Conservation (phyloP, 2,797 vertebrate genomes). For the Tympanoctomys barrerae region DNA sequence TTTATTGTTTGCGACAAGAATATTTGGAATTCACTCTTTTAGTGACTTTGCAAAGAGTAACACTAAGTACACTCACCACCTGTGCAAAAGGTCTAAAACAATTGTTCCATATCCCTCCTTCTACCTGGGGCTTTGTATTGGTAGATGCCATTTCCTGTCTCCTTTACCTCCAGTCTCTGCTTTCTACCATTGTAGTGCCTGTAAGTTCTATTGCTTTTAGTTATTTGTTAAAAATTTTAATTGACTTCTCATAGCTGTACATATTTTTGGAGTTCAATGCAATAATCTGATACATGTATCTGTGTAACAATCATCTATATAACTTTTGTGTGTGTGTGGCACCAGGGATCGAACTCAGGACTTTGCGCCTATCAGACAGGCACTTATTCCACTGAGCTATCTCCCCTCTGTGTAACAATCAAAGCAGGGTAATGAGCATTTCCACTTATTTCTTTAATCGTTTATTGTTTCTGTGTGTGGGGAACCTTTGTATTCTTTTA, state of each 20-base stretch:
- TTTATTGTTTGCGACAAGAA: background rate
- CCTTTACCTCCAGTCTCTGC: too few species aligned
- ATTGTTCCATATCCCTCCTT: background rate
- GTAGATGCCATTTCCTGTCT: background rate
- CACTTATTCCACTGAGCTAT: too few species aligned
- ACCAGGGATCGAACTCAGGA: too few species aligned
- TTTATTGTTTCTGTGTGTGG: background rate
- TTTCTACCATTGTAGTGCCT: background rate
- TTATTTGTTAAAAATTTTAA: background rate
- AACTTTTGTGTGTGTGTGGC: too few species aligned
- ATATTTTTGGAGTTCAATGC: background rate
- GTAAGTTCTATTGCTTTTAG: background rate
- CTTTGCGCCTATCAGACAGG: too few species aligned
- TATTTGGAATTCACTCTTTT: background rate
- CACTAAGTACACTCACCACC: background rate
- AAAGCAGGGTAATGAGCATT: background rate
- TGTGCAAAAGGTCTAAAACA: background rate
- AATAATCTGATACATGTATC: background rate
- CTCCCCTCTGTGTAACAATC: background rate
- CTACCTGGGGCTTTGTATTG: background rate
- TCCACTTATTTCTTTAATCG: background rate
- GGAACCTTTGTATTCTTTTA: background rate
- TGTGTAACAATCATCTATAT: background rate
- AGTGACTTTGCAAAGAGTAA: conserved; percentile 1
- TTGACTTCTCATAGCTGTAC: background rate